Percentiles rank a stretch among this genome's conserved stretches.
Evolutionary conservation across 2,113 vertebrate genomes (phyloP).

Genomic region (Brevimyrus niger): DNA sequence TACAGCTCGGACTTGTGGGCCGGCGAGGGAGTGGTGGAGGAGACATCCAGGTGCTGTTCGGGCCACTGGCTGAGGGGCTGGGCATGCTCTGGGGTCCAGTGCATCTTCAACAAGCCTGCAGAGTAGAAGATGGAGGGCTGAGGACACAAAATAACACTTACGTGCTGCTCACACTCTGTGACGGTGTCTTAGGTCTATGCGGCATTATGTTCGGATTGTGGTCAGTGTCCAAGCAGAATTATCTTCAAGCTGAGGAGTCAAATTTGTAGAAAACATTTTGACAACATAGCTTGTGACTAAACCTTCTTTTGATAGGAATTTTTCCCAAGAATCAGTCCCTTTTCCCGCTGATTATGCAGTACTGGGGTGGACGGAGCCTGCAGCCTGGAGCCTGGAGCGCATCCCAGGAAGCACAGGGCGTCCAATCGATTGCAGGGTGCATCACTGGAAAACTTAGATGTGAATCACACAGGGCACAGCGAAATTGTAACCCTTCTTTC

Average conservation of each 20-base stretch:
- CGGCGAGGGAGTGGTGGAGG: slow-evolving; percentile 90
- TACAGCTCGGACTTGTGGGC: slow-evolving; percentile 87
- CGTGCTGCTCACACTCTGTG: not conserved
- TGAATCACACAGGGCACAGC: not conserved
- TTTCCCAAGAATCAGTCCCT: not conserved
- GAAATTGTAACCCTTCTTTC: not conserved
- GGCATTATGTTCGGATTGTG: not conserved
- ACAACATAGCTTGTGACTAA: not conserved
- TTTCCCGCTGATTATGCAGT: not conserved
- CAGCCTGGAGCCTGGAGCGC: not conserved
- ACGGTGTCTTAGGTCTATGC: not conserved
- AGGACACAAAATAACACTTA: not conserved
- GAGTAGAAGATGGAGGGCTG: slow-evolving; percentile 23
- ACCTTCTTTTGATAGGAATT: not conserved
- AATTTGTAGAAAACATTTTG: not conserved
- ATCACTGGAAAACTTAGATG: not conserved
- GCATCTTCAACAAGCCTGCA: slow-evolving; percentile 87
- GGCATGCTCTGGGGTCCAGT: slow-evolving; percentile 99
- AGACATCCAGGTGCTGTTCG: slow-evolving; percentile 96
- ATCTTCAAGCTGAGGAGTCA: not conserved
- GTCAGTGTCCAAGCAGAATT: not conserved
- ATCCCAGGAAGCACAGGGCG: not conserved
- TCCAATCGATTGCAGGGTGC: not conserved
- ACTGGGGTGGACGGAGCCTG: not conserved
- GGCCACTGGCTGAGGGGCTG: slow-evolving; percentile 97